Evolutionary conservation across 2,888 invertebrate species (phyloP).

Genomic region (Sthenelais limicola): DNA sequence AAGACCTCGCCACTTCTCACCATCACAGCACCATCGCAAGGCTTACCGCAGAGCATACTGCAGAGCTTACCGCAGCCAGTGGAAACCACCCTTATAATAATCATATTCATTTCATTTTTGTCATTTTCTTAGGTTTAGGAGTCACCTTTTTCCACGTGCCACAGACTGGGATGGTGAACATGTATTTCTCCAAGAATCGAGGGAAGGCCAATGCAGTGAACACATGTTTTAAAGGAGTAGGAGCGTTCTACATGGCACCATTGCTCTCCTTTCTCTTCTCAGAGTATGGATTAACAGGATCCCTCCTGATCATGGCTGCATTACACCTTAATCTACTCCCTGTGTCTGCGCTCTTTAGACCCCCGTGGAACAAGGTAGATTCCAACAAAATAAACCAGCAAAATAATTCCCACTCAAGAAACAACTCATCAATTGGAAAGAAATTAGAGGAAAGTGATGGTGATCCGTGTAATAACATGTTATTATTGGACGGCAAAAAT

Average conservation of each 20-base stretch:
- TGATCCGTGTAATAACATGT: background rate
- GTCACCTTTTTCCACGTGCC: slow-evolving; percentile 1
- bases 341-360: background rate
- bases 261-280: background rate
- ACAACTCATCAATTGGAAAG: background rate
- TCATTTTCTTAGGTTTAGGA: too few relatives aligned
- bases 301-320: background rate
- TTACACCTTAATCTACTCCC: background rate
- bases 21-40: too few relatives aligned
- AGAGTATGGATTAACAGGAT: background rate
- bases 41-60: too few relatives aligned
- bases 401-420: background rate
- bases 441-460: too few relatives aligned
- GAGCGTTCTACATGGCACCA: slow-evolving; percentile 9
- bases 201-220: slow-evolving; percentile 15
- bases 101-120: too few relatives aligned
- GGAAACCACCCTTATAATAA: too few relatives aligned
- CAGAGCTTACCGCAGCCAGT: too few relatives aligned
- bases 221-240: slow-evolving; percentile 2
- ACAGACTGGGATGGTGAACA: background rate
- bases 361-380: background rate
- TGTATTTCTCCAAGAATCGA: slow-evolving; percentile 14
- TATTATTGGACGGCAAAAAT: background rate
- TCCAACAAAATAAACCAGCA: background rate
- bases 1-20: too few relatives aligned